These are phyloP conservation scores for Harmothoe impar DNA, from an alignment of 2,888 invertebrate species.

Conservation along the genomic window DNA sequence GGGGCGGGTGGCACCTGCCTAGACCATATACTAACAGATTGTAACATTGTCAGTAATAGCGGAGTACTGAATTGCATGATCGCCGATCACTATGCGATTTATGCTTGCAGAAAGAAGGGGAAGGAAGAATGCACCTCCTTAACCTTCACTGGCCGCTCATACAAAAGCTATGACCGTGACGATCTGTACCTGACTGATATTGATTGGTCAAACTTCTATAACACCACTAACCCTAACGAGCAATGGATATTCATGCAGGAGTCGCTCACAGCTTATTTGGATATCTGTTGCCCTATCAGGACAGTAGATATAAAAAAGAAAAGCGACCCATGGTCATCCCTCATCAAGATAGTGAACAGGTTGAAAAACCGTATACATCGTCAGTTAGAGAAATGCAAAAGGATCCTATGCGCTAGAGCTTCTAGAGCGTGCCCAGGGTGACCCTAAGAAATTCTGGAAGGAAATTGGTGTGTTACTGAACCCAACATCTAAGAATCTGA, in stretches of 20 bases:
- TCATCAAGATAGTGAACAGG: neutral
- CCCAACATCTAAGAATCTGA: neutral
- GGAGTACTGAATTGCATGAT: neutral
- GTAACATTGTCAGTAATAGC: neutral
- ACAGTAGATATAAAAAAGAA: neutral
- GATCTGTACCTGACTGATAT: neutral
- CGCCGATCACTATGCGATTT: neutral
- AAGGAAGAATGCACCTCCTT: neutral
- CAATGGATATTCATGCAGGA: neutral
- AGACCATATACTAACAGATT: neutral
- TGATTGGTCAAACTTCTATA: neutral
- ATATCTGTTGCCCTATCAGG: neutral
- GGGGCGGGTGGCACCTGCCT: neutral
- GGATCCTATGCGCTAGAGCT: neutral
- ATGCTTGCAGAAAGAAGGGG: neutral
- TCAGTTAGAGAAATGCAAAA: neutral
- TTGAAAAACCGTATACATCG: neutral
- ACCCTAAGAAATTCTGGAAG: neutral
- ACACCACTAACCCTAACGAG: neutral
- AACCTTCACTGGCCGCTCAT: neutral
- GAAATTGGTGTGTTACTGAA: neutral
- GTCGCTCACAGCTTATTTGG: neutral
- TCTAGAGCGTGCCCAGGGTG: neutral
- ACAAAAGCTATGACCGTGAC: neutral
- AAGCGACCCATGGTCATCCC: no score